These are phyloP conservation scores for Spodoptera exigua DNA, from an alignment of 2,888 invertebrate species.

Conservation along the genomic window DNA sequence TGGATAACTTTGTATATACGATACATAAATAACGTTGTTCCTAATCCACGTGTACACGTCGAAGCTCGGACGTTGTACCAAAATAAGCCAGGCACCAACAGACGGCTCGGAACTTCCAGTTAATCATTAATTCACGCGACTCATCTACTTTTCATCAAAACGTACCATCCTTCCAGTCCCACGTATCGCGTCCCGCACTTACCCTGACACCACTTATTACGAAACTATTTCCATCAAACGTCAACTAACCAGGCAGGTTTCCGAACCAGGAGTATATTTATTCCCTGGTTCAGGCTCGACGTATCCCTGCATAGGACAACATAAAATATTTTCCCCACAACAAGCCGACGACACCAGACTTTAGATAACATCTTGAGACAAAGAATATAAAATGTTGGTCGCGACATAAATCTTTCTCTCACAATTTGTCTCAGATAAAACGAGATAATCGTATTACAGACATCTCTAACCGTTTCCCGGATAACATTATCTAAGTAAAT, in stretches of 20 bases:
- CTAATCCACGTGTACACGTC: slow-evolving; percentile 23
- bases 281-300: slow-evolving; percentile 21
- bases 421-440: slow-evolving; percentile 50
- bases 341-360: slow-evolving; percentile 48
- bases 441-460: slow-evolving; percentile 40
- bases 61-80: slow-evolving; percentile 5
- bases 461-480: slow-evolving; percentile 38
- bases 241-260: slow-evolving; percentile 17
- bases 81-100: slow-evolving; percentile 37
- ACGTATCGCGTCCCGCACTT: slow-evolving; percentile 37
- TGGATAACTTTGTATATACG: background rate
- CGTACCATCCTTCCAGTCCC: slow-evolving; percentile 39
- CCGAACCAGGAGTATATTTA: slow-evolving; percentile 21
- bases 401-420: slow-evolving; percentile 39
- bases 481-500: slow-evolving; percentile 24
- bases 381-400: slow-evolving; percentile 50
- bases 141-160: slow-evolving; percentile 51
- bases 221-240: slow-evolving; percentile 33
- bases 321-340: slow-evolving; percentile 50
- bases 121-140: slow-evolving; percentile 55
- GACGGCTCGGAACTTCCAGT: slow-evolving; percentile 27
- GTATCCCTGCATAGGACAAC: slow-evolving; percentile 17
- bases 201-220: slow-evolving; percentile 21
- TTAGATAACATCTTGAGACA: slow-evolving; percentile 45
- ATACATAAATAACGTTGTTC: slow-evolving; percentile 2